These are phyloP conservation scores for Aulostomus chinensis DNA, from an alignment of 2,797 vertebrate species.

Conservation along the genomic window DNA sequence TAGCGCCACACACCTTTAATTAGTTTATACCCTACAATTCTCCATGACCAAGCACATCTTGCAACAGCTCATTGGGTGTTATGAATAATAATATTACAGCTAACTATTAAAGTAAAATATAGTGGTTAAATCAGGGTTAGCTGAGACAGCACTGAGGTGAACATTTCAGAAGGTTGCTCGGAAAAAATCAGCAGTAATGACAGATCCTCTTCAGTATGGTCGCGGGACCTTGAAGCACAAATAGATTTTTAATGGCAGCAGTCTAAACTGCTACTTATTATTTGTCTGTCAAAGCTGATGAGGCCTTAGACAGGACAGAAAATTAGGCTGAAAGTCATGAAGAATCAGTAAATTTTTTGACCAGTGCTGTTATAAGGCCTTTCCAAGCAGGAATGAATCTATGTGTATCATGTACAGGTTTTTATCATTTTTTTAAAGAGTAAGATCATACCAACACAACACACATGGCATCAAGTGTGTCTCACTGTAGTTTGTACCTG, in stretches of 20 bases:
- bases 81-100: too few relatives aligned
- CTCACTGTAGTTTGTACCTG: too few relatives aligned
- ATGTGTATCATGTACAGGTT: neutral
- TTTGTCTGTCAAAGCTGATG: constrained; percentile 36
- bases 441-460: neutral
- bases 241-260: constrained; percentile 38
- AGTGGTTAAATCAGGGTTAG: too few relatives aligned
- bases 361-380: too few relatives aligned
- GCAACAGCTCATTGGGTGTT: too few relatives aligned
- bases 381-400: neutral
- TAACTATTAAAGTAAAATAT: too few relatives aligned
- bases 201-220: neutral
- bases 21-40: too few relatives aligned
- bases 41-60: too few relatives aligned
- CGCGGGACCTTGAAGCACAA: constrained; percentile 38
- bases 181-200: constrained; percentile 1
- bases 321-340: constrained; percentile 50
- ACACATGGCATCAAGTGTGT: too few relatives aligned
- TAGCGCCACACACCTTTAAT: too few relatives aligned
- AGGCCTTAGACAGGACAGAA: constrained; percentile 27
- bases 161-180: too few relatives aligned
- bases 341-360: constrained; percentile 21
- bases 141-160: neutral
- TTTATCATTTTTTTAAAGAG: neutral
- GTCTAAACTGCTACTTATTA: constrained; percentile 29